These are phyloP conservation scores for Drosophila kohkoa DNA, from an alignment of 1,140 invertebrate species.

Conservation along the genomic window DNA sequence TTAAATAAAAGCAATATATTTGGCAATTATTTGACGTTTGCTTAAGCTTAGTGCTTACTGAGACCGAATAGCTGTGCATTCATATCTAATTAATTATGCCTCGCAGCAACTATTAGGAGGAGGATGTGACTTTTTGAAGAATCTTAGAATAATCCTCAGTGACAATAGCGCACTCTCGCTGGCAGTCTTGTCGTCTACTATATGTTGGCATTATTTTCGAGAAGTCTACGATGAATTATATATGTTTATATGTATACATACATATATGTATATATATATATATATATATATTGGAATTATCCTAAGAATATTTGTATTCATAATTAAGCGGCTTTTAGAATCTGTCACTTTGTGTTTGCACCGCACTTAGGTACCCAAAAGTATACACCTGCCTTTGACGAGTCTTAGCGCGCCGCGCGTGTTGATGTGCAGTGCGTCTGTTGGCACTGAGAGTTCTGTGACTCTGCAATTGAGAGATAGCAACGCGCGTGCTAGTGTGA, in stretches of 20 bases:
- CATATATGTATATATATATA: constrained; percentile 8
- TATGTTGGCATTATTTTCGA: constrained; percentile 56
- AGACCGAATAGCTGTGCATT: constrained; percentile 18
- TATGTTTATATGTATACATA: constrained; percentile 1
- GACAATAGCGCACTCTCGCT: constrained; percentile 49
- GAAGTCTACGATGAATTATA: constrained; percentile 11
- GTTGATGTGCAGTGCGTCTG: constrained; percentile 87
- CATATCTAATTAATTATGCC: constrained; percentile 71
- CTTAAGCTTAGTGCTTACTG: constrained; percentile 42
- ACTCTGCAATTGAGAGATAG: constrained; percentile 86
- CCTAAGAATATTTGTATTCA: constrained; percentile 43
- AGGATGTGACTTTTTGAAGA: constrained; percentile 77
- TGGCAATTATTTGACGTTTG: constrained; percentile 45
- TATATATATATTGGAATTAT: neutral
- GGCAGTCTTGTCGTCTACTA: constrained; percentile 7
- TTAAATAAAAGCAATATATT: no score
- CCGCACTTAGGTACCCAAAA: constrained; percentile 75
- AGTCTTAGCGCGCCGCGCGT: constrained; percentile 86
- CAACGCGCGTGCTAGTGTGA: constrained; percentile 44
- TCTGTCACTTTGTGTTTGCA: constrained; percentile 26
- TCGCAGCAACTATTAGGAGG: constrained; percentile 58
- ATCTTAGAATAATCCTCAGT: constrained; percentile 65
- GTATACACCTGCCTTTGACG: constrained; percentile 86
- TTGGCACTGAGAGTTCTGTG: constrained; percentile 86
- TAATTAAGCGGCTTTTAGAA: constrained; percentile 55